Conservation (phyloP, 92 coral and sea anemone species). For the Scolanthus callimorphus region DNA sequence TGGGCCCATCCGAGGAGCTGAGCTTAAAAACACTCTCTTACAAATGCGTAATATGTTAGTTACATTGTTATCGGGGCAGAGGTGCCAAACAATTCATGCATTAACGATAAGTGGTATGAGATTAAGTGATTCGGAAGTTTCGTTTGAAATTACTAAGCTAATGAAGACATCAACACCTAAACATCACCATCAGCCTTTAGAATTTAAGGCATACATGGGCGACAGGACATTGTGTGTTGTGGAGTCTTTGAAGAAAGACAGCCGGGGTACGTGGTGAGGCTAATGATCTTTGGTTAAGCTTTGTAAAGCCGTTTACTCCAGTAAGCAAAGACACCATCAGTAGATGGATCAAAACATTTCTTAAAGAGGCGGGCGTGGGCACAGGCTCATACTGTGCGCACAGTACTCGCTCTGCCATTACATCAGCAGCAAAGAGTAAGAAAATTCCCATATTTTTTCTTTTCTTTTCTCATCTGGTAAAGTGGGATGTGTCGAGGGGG, state of each 20-base stretch:
- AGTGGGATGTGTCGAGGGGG: too few species aligned
- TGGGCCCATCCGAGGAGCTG: slow-evolving; percentile 2
- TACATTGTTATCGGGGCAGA: slow-evolving; percentile 45
- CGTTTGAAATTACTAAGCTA: too few species aligned
- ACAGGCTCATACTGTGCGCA: slow-evolving; percentile 27
- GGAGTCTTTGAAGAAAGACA: slow-evolving; percentile 8
- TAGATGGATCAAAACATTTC: slow-evolving; percentile 32
- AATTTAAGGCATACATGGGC: slow-evolving; percentile 13
- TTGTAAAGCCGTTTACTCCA: slow-evolving; percentile 4
- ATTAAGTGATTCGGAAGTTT: too few species aligned
- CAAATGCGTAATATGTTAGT: slow-evolving; percentile 41
- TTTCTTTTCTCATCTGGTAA: too few species aligned
- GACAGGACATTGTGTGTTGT: slow-evolving; percentile 27
- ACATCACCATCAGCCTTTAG: slow-evolving; percentile 35
- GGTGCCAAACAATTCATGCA: slow-evolving; percentile 57
- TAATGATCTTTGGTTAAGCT: slow-evolving; percentile 24
- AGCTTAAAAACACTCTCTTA: slow-evolving; percentile 40
- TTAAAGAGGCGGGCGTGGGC: slow-evolving; percentile 39
- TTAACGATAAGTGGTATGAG: too few species aligned
- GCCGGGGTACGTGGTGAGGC: too few species aligned
- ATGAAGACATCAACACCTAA: too few species aligned
- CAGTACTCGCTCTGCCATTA: slow-evolving; percentile 53
- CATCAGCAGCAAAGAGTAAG: slow-evolving; percentile 29
- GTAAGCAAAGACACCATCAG: slow-evolving; percentile 44
- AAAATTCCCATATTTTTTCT: slow-evolving; percentile 26